Conservation (phyloP, 2,113 vertebrate genomes). For the Salvator merianae region DNA sequence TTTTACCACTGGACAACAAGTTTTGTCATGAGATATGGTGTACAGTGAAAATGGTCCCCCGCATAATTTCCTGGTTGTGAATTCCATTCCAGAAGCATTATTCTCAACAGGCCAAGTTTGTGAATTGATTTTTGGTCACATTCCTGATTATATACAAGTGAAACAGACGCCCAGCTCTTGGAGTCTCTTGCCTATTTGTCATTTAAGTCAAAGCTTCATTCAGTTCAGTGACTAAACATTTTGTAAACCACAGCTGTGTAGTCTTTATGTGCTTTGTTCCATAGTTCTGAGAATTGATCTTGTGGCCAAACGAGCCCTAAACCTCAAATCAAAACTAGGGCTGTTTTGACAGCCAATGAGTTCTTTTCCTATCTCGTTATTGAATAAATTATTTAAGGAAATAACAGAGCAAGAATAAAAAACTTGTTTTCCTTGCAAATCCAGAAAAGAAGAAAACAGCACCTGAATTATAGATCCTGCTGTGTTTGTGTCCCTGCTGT, state of each 20-base stretch:
- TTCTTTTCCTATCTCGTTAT: background rate
- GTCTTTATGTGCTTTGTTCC: background rate
- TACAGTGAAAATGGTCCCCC: background rate
- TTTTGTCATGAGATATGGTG: background rate
- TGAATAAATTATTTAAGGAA: background rate
- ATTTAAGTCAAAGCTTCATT: background rate
- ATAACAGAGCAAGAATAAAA: background rate
- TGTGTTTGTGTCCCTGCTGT: background rate
- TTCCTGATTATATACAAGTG: too few relatives aligned
- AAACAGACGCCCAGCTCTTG: background rate
- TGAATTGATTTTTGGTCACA: background rate
- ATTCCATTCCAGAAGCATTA: background rate
- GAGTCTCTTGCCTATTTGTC: background rate
- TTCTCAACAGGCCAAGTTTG: background rate
- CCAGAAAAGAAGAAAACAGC: constrained; percentile 17
- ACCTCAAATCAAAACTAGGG: background rate
- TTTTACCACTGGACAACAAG: background rate
- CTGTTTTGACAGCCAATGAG: background rate
- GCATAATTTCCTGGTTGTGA: background rate
- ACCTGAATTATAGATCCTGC: constrained; percentile 7
- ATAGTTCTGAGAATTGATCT: too few relatives aligned
- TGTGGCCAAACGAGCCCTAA: background rate
- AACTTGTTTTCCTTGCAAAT: background rate
- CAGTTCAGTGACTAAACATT: background rate
- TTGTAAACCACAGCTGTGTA: background rate